Base-by-base conservation (phyloP, 1,140 invertebrate genomes). In the Zaprionus taronus region DNA sequence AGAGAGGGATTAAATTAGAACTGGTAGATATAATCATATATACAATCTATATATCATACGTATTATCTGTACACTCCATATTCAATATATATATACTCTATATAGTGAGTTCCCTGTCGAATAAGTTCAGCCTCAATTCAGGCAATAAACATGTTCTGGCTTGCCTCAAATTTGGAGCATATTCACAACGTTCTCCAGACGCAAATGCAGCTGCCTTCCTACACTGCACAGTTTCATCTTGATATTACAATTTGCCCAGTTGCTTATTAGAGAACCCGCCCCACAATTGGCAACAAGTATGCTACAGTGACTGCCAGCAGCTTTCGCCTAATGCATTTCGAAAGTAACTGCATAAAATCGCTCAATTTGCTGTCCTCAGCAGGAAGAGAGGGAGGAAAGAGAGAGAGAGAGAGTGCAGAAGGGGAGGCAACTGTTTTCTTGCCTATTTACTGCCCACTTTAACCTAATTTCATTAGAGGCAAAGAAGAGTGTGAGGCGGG, bases 381-480 rank as follows among this genome's bases (percentile, higher is more conserved):
- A n/a, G 17, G 17, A 14, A 14, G 6, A n/a, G 28, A 31, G 28
- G 28, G 28, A 28, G 22, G 22, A 20, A 20, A 20, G 41, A n/a
- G n/a, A 41, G n/a, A 51, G 14, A 20, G 3, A 7, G 36, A 26
- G 31, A 41, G 51, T 20, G 7, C 14, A 6, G n/a, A 38, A 12
- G 34, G 51, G 17, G 22, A 34, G 55, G 53, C 80, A 72, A 51
- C 78, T 78, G 77, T 72, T 80, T 82, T 72, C 63, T 75, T 68
- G 79, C 73, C 84, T 80, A 81, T 89, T 87, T 81, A 89, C 78
- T 81, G 72, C 84, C 84, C 78, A 80, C 79, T 89, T 89, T 90
- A 89, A 81, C 81, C 84, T 90, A 89, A 89, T 89, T 89, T 79
- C 69, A 90, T 84, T 77, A 84, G 75, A 28, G 65, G 2, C 26